phyloP scores from a whole-genome alignment of 1,140 invertebrate species.

The Maconellicoccus hirsutus region DNA sequence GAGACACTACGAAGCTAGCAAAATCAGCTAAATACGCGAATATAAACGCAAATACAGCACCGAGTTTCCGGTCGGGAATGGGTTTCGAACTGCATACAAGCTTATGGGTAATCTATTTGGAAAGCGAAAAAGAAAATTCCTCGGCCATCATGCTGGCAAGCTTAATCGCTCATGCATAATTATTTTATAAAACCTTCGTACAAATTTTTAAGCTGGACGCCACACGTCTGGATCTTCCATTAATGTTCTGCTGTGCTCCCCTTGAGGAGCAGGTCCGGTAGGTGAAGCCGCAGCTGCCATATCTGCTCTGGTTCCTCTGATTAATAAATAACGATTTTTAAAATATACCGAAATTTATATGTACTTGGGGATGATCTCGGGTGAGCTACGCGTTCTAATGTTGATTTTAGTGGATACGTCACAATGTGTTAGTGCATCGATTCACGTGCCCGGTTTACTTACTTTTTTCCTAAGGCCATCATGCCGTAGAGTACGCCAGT shows the following conservation, averaged over 20 bases:
- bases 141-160: not conserved
- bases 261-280: conserved; percentile 45
- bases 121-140: too few species aligned
- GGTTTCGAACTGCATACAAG: too few species aligned
- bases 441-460: conserved; percentile 39
- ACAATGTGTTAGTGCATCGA: not conserved
- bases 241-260: conserved; percentile 57
- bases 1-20: too few species aligned
- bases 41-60: too few species aligned
- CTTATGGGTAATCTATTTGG: too few species aligned
- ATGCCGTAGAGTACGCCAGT: conserved; percentile 84
- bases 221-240: conserved; percentile 82
- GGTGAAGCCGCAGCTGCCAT: conserved; percentile 66
- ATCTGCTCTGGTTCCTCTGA: conserved; percentile 67
- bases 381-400: not conserved
- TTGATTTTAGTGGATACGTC: not conserved
- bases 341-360: not conserved
- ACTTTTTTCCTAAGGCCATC: conserved; percentile 87
- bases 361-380: not conserved
- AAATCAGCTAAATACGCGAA: too few species aligned
- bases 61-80: too few species aligned
- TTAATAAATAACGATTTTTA: conserved; percentile 24
- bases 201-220: conserved; percentile 57
- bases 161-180: not conserved
- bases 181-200: not conserved